These are phyloP conservation scores for Neosilurus mollespiculum DNA, from an alignment of 2,797 vertebrate genomes.

Conservation along the genomic window DNA sequence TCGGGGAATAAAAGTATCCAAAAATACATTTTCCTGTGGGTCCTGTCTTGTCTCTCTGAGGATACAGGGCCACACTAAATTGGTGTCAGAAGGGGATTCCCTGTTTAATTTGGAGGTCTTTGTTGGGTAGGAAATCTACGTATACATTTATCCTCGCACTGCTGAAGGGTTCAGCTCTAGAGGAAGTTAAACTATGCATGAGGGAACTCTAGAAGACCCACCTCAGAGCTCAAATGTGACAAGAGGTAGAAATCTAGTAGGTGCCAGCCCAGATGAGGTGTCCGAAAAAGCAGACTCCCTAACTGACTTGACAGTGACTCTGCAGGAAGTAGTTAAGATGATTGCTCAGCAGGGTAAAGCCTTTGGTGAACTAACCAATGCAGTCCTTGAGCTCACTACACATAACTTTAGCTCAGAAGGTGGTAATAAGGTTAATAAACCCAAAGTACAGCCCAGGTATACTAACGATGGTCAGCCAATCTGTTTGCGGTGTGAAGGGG, in stretches of 20 bases:
- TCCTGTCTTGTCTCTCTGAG: too few species aligned
- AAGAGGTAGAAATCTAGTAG: not conserved
- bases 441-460: too few species aligned
- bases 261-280: not conserved
- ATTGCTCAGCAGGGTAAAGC: not conserved
- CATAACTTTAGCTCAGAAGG: not conserved
- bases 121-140: too few species aligned
- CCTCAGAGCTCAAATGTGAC: not conserved
- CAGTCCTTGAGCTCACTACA: not conserved
- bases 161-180: not conserved
- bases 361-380: not conserved
- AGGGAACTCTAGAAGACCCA: not conserved
- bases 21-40: too few species aligned
- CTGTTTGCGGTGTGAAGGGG: too few species aligned
- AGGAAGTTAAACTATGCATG: not conserved
- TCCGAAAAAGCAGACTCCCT: fast-evolving
- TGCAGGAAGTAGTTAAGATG: not conserved
- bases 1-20: too few species aligned
- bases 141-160: not conserved
- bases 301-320: not conserved
- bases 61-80: too few species aligned
- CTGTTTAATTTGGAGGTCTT: too few species aligned
- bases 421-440: not conserved
- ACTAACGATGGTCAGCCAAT: too few species aligned
- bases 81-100: too few species aligned